Base-by-base conservation (phyloP, 2,797 vertebrate genomes). In the Taenioides sp. region DNA sequence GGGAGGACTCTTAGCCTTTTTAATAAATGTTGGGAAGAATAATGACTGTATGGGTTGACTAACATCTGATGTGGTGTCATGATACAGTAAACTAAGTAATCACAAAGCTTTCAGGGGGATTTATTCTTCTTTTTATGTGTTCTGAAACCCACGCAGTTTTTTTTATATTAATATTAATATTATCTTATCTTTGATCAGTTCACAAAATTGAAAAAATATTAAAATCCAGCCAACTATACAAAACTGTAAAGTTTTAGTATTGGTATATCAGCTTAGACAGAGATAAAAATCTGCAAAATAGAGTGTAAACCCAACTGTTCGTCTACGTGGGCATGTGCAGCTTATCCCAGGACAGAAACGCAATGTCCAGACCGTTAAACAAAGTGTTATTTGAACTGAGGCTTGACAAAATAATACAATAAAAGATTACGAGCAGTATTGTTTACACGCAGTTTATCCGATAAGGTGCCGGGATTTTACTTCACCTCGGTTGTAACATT, bases 21-120 rank as follows among this genome's bases (percentile, higher is more conserved):
- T 90, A 91, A 92, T 92, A 87, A 91, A 86, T 85, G 77, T 80
- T 60, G 65, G 71, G 76, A 86, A 84, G 84, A 91, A 69, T 80
- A 63, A 88, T 84, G 80, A 75, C 72, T 80, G 73, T 82, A 80
- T 82, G 81, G 83, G 77, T 85, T n/a, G 79, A 78, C 82, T 83
- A 89, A 88, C 86, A 88, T 81, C 75, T 85, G 82, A 72, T 69
- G 72, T 55, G 70, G 70, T 71, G 47, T 83, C 65, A 84, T 88
- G 85, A 88, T 86, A 86, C 83, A 83, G 64, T 82, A 77, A 78
- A 81, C 75, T 50, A 78, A 82, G 72, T 54, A 78, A 47, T 74
- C 71, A 69, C 72, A 76, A 55, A 70, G 75, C 82, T 59, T 72
- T 62, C 55, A 84, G 81, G 78, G 73, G 64, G 75, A 67, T 75